Evolutionary conservation across 2,113 vertebrate genomes (phyloP), one percentile per base, ranked within the genome.

Genomic region (Chamaea fasciata): DNA sequence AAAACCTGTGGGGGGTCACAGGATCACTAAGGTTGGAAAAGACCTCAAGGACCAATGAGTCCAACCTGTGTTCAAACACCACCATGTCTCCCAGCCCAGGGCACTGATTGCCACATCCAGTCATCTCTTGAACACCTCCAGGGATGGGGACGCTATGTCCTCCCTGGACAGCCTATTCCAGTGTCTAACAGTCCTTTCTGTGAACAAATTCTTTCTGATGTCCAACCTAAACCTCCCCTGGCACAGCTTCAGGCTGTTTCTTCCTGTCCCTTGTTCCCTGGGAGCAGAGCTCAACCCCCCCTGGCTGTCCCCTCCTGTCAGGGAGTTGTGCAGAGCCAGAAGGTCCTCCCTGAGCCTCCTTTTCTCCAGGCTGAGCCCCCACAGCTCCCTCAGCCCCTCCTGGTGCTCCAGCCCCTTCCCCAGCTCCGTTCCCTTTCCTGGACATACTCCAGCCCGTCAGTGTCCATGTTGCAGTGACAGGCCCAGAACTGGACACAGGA

Each of bases 141-240:
- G 46, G 24, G 37, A 42, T 52, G 44, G 44, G 4, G 19, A 30
- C 1, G 26, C 15, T 26, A 71, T 2, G 3, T 16, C 10, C 21
- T 52, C 31, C 31, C 31, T 53, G 26, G 46, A 2, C 12, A 62
- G 46, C 46, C 31, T 26, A 0, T 37, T 83, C 37, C 39, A 53
- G 1, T 13, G 26, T 4, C 46, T 52, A 3, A 11, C 6, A 3
- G 0, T 12, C 20, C 4, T 50, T 70, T 35, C 80, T 2, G 4
- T 35, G 46, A 35, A 5, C 2, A 59, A 60, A 60, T 42, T 42
- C 19, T 0, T 35, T 10, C 26, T 60, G 20, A 10, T 23, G 20
- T 62, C 67, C 55, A 83, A 9, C 10, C 30, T 82, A 44, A 60
- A 1, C 3, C 23, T 59, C 4, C 1, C 55, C 30, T 70, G 44